Base-by-base conservation (phyloP, 2,113 vertebrate genomes). In the Neodon shergylaensis region DNA sequence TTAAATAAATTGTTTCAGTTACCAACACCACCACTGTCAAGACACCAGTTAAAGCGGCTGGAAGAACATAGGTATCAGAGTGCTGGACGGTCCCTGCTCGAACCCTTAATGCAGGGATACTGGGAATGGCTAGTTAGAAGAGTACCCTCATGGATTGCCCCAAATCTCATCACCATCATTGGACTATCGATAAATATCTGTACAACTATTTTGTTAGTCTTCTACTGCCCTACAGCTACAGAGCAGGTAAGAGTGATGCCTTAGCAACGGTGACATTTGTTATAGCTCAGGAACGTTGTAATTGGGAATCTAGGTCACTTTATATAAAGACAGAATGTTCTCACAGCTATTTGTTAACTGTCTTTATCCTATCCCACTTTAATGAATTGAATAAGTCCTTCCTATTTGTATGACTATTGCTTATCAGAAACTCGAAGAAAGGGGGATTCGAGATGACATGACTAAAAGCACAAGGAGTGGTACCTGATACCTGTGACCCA, bases 1-100 rank as follows among this genome's bases (percentile, higher is more conserved):
- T 97, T 99, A 95, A 99, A 98, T 97, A 99, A 99, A 8, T 98
- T 99, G 61, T 98, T 99, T n/a, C 99, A 99, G 97, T 98, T 99
- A 98, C 99, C 99, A 4, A 99, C 99, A 0, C 99, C 99, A 0
- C 99, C 99, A 6, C 96, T 99, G 92, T 99, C 99, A 73, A 98
- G 99, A 91, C 99, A 99, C 97, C 99, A 99, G 97, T 98, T 99
- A 54, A 99, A 99, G 98, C 99, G 99, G 42, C 98, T 99, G 96
- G 99, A 99, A 98, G 99, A 99, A 96, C 99, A 99, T 98, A 99
- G 99, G 52, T 99, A 99, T 96, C 99, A 99, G 98, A 99, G 99
- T 91, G 98, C 99, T 0, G 99, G 99, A 7, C 98, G 98, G 36
- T 99, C 99, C n/a, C 98, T 99, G 96, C 99, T 99, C 94, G 99